Conservation (phyloP, 2,113 vertebrate species). For the Chloropsis hardwickii region DNA sequence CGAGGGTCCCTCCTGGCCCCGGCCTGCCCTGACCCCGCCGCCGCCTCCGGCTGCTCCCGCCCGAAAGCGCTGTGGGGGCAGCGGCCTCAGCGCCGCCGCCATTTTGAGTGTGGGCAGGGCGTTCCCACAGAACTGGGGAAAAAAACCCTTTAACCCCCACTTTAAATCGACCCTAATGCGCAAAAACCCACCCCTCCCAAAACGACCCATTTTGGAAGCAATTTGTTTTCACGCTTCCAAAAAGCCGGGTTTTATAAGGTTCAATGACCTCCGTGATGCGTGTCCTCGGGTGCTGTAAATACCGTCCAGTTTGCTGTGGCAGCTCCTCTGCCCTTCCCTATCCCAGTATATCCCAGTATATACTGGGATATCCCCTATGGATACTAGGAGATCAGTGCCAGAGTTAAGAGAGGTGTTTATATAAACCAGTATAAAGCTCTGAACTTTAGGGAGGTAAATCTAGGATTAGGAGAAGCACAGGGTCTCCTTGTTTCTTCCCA, state of each 20-base stretch:
- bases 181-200: rapidly evolving
- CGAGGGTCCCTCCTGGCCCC: neutral
- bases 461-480: neutral
- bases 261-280: rapidly evolving
- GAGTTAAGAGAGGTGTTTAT: neutral
- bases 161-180: neutral
- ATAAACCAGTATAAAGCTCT: neutral
- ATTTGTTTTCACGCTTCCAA: neutral
- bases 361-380: neutral
- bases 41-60: neutral
- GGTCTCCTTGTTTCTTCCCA: neutral
- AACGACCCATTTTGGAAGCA: rapidly evolving
- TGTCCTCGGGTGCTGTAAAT: neutral
- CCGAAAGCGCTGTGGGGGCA: neutral
- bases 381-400: no score
- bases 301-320: rapidly evolving
- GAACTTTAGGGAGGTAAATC: neutral
- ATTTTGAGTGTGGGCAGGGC: conserved; percentile 3
- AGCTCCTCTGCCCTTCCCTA: neutral
- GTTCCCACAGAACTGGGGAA: rapidly evolving
- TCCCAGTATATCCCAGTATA: neutral
- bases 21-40: neutral
- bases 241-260: rapidly evolving
- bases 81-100: neutral
- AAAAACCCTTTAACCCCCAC: rapidly evolving